Evolutionary conservation across 2,113 vertebrate species (phyloP).

Genomic region (Emydura subglobosa): DNA sequence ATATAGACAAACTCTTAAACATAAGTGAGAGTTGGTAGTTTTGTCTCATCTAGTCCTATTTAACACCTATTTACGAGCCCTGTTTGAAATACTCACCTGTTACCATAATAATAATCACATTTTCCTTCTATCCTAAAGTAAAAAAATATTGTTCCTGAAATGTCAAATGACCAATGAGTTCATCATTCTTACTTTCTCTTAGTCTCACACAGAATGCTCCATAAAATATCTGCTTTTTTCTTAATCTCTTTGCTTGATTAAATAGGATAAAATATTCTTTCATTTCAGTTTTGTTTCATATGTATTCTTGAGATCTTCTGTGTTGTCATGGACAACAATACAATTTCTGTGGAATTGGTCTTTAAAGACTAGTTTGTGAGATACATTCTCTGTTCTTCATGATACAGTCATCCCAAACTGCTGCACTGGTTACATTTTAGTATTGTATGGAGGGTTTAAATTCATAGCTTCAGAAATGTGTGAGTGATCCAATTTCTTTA

Average conservation of each 20-base stretch:
- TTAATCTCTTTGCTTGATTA: not conserved
- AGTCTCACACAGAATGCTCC: not conserved
- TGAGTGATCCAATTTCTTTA: not conserved
- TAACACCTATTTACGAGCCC: not conserved
- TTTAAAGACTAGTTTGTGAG: not conserved
- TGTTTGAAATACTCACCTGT: not conserved
- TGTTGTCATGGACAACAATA: not conserved
- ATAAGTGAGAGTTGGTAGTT: too few species aligned
- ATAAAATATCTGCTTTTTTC: not conserved
- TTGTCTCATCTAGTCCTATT: not conserved
- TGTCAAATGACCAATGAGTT: not conserved
- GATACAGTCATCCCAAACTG: not conserved
- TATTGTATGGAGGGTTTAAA: not conserved
- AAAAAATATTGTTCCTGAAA: not conserved
- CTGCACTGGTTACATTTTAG: not conserved
- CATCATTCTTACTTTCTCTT: not conserved
- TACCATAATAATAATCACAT: not conserved
- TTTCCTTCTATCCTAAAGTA: not conserved
- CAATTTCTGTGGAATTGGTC: not conserved
- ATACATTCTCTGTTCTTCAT: not conserved
- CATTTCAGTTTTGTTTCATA: not conserved
- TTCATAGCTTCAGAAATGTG: not conserved
- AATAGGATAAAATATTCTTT: not conserved
- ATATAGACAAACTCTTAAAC: too few species aligned
- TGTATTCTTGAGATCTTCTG: not conserved